phyloP scores from a whole-genome alignment of 2,888 invertebrate species.

The Ochropleura leucogaster region DNA sequence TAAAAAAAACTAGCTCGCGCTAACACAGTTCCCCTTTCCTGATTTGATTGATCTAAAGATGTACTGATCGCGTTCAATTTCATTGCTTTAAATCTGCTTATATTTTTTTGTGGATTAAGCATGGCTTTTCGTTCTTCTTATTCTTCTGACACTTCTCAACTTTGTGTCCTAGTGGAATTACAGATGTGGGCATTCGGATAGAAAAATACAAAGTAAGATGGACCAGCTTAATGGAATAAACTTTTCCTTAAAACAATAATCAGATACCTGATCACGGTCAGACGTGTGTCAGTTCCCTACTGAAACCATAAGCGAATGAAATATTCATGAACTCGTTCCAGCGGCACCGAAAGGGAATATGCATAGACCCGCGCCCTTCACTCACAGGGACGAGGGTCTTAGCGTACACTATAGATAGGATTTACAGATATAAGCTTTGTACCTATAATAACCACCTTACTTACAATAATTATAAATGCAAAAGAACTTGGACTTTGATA shows the following conservation, averaged over 20 bases:
- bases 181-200: no score
- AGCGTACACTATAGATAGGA: not conserved
- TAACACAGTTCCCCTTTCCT: no score
- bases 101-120: not conserved
- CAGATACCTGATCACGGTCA: conserved; percentile 18
- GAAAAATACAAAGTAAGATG: not conserved
- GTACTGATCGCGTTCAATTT: no score
- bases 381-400: conserved; percentile 48
- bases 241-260: conserved; percentile 10
- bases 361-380: conserved; percentile 47
- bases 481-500: not conserved
- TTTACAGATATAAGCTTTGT: not conserved
- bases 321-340: conserved; percentile 46
- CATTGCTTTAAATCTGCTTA: not conserved
- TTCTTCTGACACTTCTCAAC: no score
- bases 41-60: not conserved
- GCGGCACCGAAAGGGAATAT: conserved; percentile 43
- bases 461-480: not conserved
- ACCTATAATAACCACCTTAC: not conserved
- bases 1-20: no score
- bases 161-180: no score
- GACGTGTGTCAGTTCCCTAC: conserved; percentile 26
- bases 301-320: conserved; percentile 43
- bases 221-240: not conserved
- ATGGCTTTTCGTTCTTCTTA: no score